phyloP scores from a whole-genome alignment of 2,113 vertebrate species.

The Python bivittatus region DNA sequence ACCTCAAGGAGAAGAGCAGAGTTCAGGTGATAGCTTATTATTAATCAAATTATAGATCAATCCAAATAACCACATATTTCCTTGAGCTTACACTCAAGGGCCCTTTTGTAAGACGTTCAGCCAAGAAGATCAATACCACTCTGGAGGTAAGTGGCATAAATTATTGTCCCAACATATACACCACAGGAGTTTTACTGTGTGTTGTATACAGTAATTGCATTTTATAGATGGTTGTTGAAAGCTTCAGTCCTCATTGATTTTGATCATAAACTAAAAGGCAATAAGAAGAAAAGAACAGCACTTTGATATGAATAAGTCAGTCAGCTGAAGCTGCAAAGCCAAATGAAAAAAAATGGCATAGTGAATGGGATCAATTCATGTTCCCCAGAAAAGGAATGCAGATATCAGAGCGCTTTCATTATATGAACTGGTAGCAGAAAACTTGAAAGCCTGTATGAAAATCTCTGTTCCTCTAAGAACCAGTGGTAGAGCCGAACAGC shows the following conservation, averaged over 20 bases:
- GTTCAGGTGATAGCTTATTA: slow-evolving; percentile 77
- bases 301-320: slow-evolving; percentile 72
- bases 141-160: slow-evolving; percentile 84
- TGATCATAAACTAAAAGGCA: slow-evolving; percentile 79
- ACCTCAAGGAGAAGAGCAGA: slow-evolving; percentile 52
- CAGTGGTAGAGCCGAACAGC: slow-evolving; percentile 48
- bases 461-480: slow-evolving; percentile 50
- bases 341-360: slow-evolving; percentile 69
- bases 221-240: slow-evolving; percentile 83
- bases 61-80: slow-evolving; percentile 76
- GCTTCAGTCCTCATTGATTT: slow-evolving; percentile 88
- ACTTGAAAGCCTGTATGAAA: slow-evolving; percentile 57
- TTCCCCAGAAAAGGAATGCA: slow-evolving; percentile 70
- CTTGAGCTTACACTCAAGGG: slow-evolving; percentile 72
- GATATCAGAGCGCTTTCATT: slow-evolving; percentile 65
- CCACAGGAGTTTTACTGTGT: slow-evolving; percentile 77
- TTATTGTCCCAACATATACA: slow-evolving; percentile 81
- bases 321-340: slow-evolving; percentile 75
- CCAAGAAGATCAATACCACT: slow-evolving; percentile 85
- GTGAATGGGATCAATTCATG: slow-evolving; percentile 67
- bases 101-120: slow-evolving; percentile 78
- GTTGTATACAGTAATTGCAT: slow-evolving; percentile 85
- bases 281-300: slow-evolving; percentile 76
- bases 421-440: slow-evolving; percentile 46
- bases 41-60: slow-evolving; percentile 80